Conservation (phyloP, 2,797 vertebrate genomes). For the Psittacula derbiana region DNA sequence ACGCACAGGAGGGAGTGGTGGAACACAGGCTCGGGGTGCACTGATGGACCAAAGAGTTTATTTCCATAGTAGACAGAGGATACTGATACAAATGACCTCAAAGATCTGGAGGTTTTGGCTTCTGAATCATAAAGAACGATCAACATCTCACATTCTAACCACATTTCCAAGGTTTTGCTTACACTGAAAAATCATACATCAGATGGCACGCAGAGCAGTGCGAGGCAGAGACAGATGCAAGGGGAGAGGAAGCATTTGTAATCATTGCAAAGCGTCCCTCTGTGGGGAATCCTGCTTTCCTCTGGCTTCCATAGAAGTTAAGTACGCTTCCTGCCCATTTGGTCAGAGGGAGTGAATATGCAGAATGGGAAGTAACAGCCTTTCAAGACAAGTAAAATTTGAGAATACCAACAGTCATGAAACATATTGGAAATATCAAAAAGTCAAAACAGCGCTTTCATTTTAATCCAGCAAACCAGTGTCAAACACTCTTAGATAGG, state of each 20-base stretch:
- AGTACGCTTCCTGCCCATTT: background rate
- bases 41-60: background rate
- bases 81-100: background rate
- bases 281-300: background rate
- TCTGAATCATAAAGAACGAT: background rate
- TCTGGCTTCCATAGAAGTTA: background rate
- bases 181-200: background rate
- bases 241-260: background rate
- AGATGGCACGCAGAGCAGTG: fast-evolving
- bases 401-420: background rate
- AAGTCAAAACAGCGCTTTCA: background rate
- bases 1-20: background rate
- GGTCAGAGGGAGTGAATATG: background rate
- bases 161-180: background rate
- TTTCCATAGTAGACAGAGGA: background rate
- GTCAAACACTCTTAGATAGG: background rate
- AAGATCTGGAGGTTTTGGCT: background rate
- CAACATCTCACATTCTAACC: background rate
- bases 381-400: background rate
- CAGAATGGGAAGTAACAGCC: background rate
- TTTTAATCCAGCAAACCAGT: background rate
- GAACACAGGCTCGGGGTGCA: fast-evolving
- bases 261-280: background rate
- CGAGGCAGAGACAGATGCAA: background rate
- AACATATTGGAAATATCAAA: background rate